Conservation (phyloP, 2,888 invertebrate genomes). For the Cheilosia vernalis region DNA sequence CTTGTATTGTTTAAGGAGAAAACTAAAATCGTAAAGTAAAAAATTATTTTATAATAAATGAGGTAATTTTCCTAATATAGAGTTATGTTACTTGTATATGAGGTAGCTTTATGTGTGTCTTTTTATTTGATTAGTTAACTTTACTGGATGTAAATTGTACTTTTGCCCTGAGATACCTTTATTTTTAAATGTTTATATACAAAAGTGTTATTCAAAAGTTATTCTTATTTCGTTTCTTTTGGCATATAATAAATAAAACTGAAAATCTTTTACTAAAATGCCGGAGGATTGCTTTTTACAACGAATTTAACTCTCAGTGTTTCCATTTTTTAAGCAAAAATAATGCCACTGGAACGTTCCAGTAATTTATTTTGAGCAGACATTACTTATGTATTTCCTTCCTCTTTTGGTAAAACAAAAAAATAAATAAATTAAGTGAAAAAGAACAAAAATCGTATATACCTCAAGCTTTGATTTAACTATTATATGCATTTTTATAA, state of each 20-base stretch:
- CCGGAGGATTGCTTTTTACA: not conserved
- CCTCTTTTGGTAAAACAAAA: slow-evolving; percentile 30
- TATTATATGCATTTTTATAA: slow-evolving; percentile 64
- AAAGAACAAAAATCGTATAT: slow-evolving; percentile 49
- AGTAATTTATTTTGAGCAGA: slow-evolving; percentile 77
- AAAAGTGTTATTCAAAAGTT: slow-evolving; percentile 36
- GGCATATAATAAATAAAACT: slow-evolving; percentile 46
- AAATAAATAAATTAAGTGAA: slow-evolving; percentile 10
- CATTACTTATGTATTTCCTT: slow-evolving; percentile 66
- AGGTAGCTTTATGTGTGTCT: slow-evolving; percentile 78
- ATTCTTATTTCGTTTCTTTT: slow-evolving; percentile 41
- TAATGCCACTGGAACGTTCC: slow-evolving; percentile 17
- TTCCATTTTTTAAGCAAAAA: not conserved
- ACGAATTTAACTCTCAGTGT: not conserved
- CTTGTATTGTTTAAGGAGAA: slow-evolving; percentile 23
- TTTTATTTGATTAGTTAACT: slow-evolving; percentile 64
- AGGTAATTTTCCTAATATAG: slow-evolving; percentile 80
- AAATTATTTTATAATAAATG: slow-evolving; percentile 64
- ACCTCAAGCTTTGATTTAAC: slow-evolving; percentile 67
- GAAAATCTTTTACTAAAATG: slow-evolving; percentile 32
- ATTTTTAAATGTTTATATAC: slow-evolving; percentile 67
- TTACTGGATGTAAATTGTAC: slow-evolving; percentile 81
- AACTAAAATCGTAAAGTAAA: slow-evolving; percentile 36
- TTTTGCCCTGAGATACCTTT: slow-evolving; percentile 83
- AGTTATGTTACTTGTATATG: slow-evolving; percentile 80